Evolutionary conservation across 2,113 vertebrate genomes (phyloP).

Genomic region (Pelusios castaneus): DNA sequence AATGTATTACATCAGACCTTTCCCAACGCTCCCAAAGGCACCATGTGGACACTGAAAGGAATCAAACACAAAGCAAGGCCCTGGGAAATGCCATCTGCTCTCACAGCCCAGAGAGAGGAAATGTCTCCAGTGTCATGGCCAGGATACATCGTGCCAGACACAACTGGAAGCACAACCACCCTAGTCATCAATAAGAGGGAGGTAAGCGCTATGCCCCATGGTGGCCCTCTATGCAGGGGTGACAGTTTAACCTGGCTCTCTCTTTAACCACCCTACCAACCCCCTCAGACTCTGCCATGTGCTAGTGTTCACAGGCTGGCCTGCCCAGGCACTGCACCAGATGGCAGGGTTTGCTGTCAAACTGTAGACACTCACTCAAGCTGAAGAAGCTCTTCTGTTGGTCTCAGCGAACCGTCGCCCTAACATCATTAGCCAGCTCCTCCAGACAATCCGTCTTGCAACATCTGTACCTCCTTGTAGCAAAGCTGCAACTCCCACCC

Average conservation of each 20-base stretch:
- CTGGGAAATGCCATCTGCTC: neutral
- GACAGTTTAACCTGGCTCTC: neutral
- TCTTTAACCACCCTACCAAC: neutral
- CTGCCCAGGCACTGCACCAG: fast-evolving
- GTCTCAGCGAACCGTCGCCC: too few species aligned
- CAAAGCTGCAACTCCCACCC: too few species aligned
- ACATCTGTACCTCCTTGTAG: neutral
- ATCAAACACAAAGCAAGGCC: neutral
- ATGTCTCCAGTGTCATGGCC: too few species aligned
- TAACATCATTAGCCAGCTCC: neutral
- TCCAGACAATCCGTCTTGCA: neutral
- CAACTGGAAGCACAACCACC: too few species aligned
- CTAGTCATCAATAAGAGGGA: neutral
- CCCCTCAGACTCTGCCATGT: fast-evolving
- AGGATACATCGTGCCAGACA: too few species aligned
- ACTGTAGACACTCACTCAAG: neutral
- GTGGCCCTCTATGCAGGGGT: neutral
- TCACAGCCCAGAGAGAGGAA: neutral
- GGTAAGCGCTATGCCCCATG: too few species aligned
- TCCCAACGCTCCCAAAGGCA: neutral
- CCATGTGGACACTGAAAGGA: fast-evolving
- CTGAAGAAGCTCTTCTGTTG: neutral
- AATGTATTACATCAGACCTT: neutral
- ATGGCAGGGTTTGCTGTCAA: neutral
- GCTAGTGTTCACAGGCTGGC: neutral